Conservation (phyloP, 2,888 invertebrate species). For the Drosophila rubida region DNA sequence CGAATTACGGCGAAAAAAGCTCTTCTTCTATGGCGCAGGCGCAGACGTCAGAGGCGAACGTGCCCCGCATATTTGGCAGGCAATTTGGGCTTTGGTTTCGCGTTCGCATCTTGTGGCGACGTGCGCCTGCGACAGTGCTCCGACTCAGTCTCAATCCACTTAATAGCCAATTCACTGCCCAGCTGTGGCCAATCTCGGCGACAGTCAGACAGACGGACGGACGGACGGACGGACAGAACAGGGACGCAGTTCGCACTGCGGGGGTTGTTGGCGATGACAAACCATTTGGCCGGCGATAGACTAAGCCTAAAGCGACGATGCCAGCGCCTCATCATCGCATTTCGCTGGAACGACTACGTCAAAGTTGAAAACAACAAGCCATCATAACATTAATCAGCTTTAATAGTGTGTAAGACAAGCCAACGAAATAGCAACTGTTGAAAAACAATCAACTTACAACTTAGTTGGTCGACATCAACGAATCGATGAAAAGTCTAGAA, state of each 20-base stretch:
- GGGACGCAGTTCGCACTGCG: conserved; percentile 6
- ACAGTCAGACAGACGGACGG: not conserved
- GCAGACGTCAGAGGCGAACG: conserved; percentile 73
- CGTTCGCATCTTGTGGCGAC: conserved; percentile 50
- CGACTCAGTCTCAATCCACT: not conserved
- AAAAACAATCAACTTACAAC: conserved; percentile 21
- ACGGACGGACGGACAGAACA: not conserved
- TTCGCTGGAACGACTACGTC: conserved; percentile 49
- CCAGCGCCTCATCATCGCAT: conserved; percentile 27
- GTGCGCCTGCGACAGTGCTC: conserved; percentile 49
- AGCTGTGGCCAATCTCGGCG: not conserved
- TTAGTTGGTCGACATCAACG: conserved; percentile 7
- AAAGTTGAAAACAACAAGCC: conserved; percentile 31
- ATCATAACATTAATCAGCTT: conserved; percentile 30
- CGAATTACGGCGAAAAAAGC: conserved; percentile 12
- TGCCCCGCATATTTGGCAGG: conserved; percentile 61
- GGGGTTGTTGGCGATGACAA: conserved; percentile 49
- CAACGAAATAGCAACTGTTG: not conserved
- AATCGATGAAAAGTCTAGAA: not conserved
- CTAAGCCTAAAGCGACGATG: not conserved
- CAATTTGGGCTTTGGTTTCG: conserved; percentile 23
- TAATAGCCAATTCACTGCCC: not conserved
- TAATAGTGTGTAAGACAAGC: conserved; percentile 5
- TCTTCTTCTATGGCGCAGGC: conserved; percentile 60
- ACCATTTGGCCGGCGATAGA: conserved; percentile 30